Evolutionary conservation across 2,888 invertebrate species (phyloP).

Genomic region (Pyralis farinalis): DNA sequence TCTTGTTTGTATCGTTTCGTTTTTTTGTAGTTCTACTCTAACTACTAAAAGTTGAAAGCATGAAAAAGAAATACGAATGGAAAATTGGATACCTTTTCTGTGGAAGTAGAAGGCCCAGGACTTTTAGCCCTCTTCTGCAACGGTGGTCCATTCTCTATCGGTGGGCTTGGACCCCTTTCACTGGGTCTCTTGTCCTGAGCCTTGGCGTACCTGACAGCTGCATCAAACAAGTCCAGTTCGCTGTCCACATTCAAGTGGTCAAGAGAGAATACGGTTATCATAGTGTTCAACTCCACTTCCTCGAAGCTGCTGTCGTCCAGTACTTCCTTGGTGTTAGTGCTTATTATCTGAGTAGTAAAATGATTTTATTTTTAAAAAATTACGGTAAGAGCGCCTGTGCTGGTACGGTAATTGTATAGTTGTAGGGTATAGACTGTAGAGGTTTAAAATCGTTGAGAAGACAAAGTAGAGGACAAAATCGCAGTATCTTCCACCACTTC

Average conservation of each 20-base stretch:
- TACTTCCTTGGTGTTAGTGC: constrained; percentile 88
- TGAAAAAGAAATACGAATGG: no score
- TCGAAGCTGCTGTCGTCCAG: constrained; percentile 88
- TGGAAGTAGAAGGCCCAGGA: constrained; percentile 62
- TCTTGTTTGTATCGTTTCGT: no score
- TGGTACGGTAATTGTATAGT: no score
- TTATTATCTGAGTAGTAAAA: constrained; percentile 83
- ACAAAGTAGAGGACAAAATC: no score
- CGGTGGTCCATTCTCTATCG: constrained; percentile 40
- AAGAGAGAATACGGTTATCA: constrained; percentile 88
- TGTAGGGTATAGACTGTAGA: no score
- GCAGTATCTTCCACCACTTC: no score
- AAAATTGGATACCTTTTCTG: constrained; percentile 49
- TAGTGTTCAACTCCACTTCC: constrained; percentile 87
- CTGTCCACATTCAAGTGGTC: constrained; percentile 87
- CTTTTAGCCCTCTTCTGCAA: constrained; percentile 48
- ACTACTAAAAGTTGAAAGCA: no score
- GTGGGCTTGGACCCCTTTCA: constrained; percentile 51
- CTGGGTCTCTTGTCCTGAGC: constrained; percentile 50
- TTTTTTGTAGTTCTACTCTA: no score
- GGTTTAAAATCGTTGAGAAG: no score
- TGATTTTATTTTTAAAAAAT: no score
- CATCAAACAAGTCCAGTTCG: constrained; percentile 89
- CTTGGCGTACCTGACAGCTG: constrained; percentile 81
- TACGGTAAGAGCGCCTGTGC: no score